Conservation (phyloP, 1,140 invertebrate species). For the Drosophila repleta region DNA sequence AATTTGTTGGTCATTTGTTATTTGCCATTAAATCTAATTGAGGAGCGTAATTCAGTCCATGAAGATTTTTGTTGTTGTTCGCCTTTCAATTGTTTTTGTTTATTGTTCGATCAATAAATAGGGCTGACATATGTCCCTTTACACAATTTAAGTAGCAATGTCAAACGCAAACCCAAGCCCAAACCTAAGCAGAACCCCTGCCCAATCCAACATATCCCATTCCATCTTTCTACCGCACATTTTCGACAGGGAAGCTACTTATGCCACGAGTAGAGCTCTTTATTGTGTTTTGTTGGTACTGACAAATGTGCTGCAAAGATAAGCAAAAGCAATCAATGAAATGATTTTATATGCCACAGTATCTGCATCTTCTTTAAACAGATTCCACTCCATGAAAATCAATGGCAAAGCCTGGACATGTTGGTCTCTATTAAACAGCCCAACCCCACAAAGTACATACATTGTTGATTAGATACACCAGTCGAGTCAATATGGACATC, state of each 20-base stretch:
- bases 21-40: slow-evolving; percentile 77
- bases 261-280: slow-evolving; percentile 1
- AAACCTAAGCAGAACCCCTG: background rate
- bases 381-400: background rate
- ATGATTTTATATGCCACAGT: slow-evolving; percentile 19
- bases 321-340: slow-evolving; percentile 35
- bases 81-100: slow-evolving; percentile 55
- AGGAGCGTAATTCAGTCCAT: slow-evolving; percentile 34
- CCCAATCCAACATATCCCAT: slow-evolving; percentile 6
- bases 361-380: background rate
- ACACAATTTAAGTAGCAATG: slow-evolving; percentile 17
- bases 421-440: too few relatives aligned
- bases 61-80: slow-evolving; percentile 31
- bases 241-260: background rate
- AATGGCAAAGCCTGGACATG: too few relatives aligned
- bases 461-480: too few relatives aligned
- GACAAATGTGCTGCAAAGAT: slow-evolving; percentile 27
- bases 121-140: slow-evolving; percentile 66
- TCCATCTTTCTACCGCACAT: slow-evolving; percentile 1
- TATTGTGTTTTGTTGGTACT: background rate
- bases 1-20: slow-evolving; percentile 80
- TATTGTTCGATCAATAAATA: slow-evolving; percentile 60
- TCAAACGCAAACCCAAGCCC: background rate
- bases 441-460: too few relatives aligned
- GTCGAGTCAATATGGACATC: too few relatives aligned